Evolutionary conservation across 2,797 vertebrate species (phyloP), one percentile per base, ranked within the genome.

Genomic region (Eidolon dupreanum): DNA sequence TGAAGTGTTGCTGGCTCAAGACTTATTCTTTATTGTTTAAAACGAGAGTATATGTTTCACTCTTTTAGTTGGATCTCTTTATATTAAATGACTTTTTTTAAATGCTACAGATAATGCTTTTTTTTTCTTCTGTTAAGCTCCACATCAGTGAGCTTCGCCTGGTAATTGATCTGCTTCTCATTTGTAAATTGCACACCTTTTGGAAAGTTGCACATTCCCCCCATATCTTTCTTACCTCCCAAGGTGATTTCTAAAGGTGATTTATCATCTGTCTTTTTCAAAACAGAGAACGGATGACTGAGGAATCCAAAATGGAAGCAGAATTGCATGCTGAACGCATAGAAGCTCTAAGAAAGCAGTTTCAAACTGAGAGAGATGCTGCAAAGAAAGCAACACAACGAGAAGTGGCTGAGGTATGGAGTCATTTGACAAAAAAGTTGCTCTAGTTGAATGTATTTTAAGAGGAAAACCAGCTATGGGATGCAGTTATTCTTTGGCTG

Each of bases 211-310:
- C 8, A 11, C 5, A 26, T 33, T 93, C 41, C 24, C 43, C 63
- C 49, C 33, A 68, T n/a, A n/a, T 41, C 59, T 90, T 78, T 77
- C 55, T 88, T 78, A 61, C 61, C 31, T 49, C n/a, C 84, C 57
- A 73, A 88, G 26, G 38, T 22, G 12, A 49, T 71, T 75, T 93
- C 81, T 74, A 65, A 88, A 65, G 38, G 8, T 24, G 15, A 57
- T 79, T 90, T 78, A 31, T 82, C 82, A 61, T 43, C 24, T 86
- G 3, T 93, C 59, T 79, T 46, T 61, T 92, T 59, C 90, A 75
- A 87, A 94, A 94, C 97, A 99, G 98, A 98, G 97, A 98, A 92
- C 97, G 83, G 81, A 97, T 98, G 84, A 92, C 97, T 36, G 97
- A 98, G 88, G 97, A 98, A 41, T 95, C 95, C 49, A 98, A 97